These are phyloP conservation scores for Epinephelus moara DNA, from an alignment of 2,113 vertebrate species.

Conservation along the genomic window DNA sequence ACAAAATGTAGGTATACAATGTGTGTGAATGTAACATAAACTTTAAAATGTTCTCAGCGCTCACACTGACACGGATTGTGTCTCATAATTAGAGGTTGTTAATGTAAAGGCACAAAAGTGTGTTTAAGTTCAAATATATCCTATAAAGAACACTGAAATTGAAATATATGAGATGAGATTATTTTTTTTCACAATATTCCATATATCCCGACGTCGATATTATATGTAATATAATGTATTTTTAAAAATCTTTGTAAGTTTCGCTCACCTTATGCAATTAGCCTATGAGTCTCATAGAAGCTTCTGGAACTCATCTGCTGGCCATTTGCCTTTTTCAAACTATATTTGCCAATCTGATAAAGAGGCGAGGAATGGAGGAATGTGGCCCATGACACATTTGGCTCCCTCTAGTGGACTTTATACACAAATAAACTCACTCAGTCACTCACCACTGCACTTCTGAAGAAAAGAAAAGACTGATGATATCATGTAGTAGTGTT, in stretches of 20 bases:
- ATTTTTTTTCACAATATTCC: neutral
- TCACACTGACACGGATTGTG: no score
- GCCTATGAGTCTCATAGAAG: neutral
- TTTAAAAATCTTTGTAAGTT: no score
- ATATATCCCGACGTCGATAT: neutral
- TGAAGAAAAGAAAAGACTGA: neutral
- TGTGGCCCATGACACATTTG: neutral
- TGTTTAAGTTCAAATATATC: neutral
- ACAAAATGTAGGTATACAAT: neutral
- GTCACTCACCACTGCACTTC: neutral
- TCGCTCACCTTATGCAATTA: neutral
- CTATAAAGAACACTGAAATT: neutral
- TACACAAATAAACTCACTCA: neutral
- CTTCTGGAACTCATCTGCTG: constrained; percentile 12
- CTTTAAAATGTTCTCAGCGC: no score
- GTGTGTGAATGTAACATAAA: no score
- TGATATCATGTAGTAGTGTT: neutral
- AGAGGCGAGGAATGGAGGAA: neutral
- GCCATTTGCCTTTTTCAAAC: neutral
- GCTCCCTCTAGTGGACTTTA: constrained; percentile 23
- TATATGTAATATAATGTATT: neutral
- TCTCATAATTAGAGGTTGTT: no score
- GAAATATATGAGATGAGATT: neutral
- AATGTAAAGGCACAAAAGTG: neutral
- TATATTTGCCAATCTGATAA: neutral